These are phyloP conservation scores for Astreopora myriophthalma DNA, from an alignment of 64 coral and sea anemone species.

Conservation along the genomic window DNA sequence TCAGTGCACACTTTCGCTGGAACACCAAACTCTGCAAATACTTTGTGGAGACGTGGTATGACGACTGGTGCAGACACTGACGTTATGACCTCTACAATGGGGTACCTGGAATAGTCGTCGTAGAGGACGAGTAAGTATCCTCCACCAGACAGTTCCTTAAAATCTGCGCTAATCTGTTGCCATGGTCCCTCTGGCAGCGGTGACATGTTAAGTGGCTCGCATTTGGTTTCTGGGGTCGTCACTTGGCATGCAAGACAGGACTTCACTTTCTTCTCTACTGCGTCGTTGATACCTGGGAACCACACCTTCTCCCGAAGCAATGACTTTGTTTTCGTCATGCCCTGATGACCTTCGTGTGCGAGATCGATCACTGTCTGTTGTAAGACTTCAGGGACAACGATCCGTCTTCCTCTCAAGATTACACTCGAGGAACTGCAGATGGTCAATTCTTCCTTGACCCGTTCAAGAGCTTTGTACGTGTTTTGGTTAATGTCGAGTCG, in stretches of 20 bases:
- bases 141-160: neutral
- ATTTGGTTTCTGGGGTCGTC: neutral
- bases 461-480: too few relatives aligned
- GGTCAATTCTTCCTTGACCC: too few relatives aligned
- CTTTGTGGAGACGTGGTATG: slow-evolving; percentile 1
- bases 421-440: too few relatives aligned
- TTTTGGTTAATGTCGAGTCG: too few relatives aligned
- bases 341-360: too few relatives aligned
- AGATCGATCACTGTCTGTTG: too few relatives aligned
- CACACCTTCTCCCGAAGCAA: slow-evolving; percentile 35
- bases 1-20: neutral
- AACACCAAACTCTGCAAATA: neutral
- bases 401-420: too few relatives aligned
- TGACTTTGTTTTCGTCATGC: slow-evolving; percentile 12
- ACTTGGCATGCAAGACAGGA: neutral
- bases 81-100: neutral
- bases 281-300: neutral
- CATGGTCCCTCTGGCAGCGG: neutral
- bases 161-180: neutral
- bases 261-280: neutral
- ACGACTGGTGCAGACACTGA: neutral
- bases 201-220: slow-evolving; percentile 21
- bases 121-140: neutral
- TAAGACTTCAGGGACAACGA: too few relatives aligned
- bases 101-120: slow-evolving; percentile 25